Percentiles rank a stretch among this genome's conserved stretches.
These are phyloP conservation scores for Athrips mouffetella DNA, from an alignment of 2,888 invertebrate species.

Conservation along the genomic window DNA sequence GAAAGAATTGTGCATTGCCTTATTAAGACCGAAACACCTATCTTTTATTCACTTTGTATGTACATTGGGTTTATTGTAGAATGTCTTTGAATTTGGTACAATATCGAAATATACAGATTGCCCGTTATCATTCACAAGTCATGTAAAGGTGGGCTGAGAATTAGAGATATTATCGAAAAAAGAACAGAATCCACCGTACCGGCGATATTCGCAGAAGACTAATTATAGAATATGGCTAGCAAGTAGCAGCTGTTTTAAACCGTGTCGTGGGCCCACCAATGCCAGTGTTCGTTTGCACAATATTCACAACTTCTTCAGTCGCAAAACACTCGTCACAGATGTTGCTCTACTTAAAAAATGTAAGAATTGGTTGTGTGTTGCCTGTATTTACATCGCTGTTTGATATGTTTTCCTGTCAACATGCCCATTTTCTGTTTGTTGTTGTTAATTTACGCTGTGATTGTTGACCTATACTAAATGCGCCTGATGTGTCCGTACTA, in stretches of 20 bases:
- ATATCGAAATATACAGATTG: no score
- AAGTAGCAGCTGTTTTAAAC: slow-evolving; percentile 16
- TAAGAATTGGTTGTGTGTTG: slow-evolving; percentile 34
- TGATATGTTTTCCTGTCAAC: background rate
- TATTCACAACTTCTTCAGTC: slow-evolving; percentile 15
- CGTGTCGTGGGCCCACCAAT: slow-evolving; percentile 19
- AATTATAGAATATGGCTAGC: slow-evolving; percentile 13
- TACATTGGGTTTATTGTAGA: no score
- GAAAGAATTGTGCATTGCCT: no score
- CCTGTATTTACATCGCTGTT: background rate
- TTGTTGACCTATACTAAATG: slow-evolving; percentile 13
- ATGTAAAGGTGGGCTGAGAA: background rate
- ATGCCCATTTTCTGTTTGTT: slow-evolving; percentile 4
- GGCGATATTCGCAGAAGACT: slow-evolving; percentile 7
- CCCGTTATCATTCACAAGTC: background rate
- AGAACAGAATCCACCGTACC: background rate
- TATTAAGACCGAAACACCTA: no score
- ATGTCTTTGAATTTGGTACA: no score
- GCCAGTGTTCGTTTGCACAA: slow-evolving; percentile 28
- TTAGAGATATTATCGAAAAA: background rate
- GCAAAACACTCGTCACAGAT: slow-evolving; percentile 27
- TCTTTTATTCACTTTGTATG: no score
- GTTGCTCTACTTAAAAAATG: slow-evolving; percentile 56
- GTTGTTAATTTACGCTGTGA: background rate
- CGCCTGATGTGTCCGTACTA: background rate